These are phyloP conservation scores for Lycaena phlaeas DNA, from an alignment of 2,888 invertebrate species.

Conservation along the genomic window DNA sequence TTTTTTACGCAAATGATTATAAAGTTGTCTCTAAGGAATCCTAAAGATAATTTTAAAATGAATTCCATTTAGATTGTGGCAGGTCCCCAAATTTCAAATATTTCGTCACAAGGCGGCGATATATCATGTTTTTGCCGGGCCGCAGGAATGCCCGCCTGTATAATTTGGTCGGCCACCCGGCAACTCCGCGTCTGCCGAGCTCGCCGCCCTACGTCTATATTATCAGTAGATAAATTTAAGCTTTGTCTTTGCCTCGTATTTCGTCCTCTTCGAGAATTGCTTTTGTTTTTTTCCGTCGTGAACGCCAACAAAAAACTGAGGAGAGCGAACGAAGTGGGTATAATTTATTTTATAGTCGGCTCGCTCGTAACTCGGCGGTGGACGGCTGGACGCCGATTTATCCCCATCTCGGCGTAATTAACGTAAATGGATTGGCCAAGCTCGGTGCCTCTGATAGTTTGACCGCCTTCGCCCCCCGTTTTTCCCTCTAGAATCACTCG, in stretches of 20 bases:
- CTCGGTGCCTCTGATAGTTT: conserved; percentile 47
- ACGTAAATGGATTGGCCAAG: conserved; percentile 70
- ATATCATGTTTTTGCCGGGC: conserved; percentile 67
- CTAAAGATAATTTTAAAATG: conserved; percentile 50
- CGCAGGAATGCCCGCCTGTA: conserved; percentile 64
- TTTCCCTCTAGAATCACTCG: conserved; percentile 13
- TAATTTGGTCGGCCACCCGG: conserved; percentile 65
- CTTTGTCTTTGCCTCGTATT: conserved; percentile 73
- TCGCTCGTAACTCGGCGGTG: conserved; percentile 71
- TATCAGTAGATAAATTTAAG: conserved; percentile 73
- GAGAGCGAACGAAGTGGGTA: conserved; percentile 71
- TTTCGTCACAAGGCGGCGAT: conserved; percentile 66
- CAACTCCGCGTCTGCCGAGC: conserved; percentile 56
- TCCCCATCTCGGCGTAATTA: conserved; percentile 69
- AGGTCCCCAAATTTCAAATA: conserved; percentile 62
- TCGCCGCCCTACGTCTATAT: conserved; percentile 70
- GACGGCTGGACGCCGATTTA: conserved; percentile 71
- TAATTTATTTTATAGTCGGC: conserved; percentile 73
- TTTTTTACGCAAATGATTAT: conserved; percentile 29
- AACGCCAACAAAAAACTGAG: conserved; percentile 69
- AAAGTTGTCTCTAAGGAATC: conserved; percentile 47
- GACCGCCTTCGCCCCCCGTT: conserved; percentile 20
- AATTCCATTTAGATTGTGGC: conserved; percentile 59
- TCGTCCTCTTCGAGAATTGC: conserved; percentile 68
- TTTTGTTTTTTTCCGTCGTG: conserved; percentile 57